A percentile compares a stretch with the other conserved stretches of the same genome.
Conservation (phyloP, 64 coral and sea anemone species). For the Dendronephthya gigantea region DNA sequence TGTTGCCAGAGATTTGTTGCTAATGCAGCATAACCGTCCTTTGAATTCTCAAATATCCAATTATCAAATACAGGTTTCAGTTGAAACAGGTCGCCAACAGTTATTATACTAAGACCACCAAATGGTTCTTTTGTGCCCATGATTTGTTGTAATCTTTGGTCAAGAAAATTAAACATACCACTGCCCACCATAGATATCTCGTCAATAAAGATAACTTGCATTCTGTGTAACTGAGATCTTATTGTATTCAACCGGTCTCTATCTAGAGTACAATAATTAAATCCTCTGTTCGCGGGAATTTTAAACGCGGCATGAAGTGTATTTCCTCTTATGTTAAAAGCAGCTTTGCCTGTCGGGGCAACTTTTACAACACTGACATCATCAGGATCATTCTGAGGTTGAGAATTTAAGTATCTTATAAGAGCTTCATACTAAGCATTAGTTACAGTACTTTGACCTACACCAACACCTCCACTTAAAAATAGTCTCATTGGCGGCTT, state of each 20-base stretch:
- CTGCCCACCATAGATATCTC: slow-evolving; percentile 29
- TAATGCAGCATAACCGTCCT: too few species aligned
- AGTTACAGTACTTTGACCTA: background rate
- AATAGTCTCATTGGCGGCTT: background rate
- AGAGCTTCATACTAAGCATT: background rate
- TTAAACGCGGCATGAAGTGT: slow-evolving; percentile 41
- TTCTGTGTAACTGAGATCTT: slow-evolving; percentile 6
- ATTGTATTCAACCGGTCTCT: slow-evolving; percentile 37
- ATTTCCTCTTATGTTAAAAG: slow-evolving; percentile 33
- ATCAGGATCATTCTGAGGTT: background rate
- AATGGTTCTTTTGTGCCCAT: too few species aligned
- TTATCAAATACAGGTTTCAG: slow-evolving; percentile 43
- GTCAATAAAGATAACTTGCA: background rate
- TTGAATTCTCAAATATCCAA: too few species aligned
- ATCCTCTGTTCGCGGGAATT: slow-evolving; percentile 48
- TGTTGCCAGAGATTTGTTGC: background rate
- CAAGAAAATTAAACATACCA: slow-evolving; percentile 58
- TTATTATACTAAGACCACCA: too few species aligned
- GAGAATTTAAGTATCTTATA: background rate
- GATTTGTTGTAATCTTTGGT: slow-evolving; percentile 41
- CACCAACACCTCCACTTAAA: background rate
- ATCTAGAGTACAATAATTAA: slow-evolving; percentile 40
- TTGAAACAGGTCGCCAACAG: too few species aligned
- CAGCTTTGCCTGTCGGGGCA: background rate
- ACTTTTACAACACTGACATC: background rate